These are phyloP conservation scores for Acrossocheilus fasciatus DNA, from an alignment of 2,797 vertebrate species.

Conservation along the genomic window DNA sequence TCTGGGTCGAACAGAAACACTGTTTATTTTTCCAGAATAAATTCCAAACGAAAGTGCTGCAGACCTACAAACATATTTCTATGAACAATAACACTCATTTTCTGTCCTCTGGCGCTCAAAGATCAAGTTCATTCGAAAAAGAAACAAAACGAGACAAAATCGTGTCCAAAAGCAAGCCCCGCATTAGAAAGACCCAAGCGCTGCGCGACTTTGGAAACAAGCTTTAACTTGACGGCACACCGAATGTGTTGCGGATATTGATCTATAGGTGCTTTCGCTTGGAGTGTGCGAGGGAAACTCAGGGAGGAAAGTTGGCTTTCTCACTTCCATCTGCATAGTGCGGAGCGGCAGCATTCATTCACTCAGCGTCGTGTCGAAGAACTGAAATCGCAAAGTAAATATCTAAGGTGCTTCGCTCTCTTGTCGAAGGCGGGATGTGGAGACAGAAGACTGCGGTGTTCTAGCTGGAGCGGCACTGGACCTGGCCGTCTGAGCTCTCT, in stretches of 20 bases:
- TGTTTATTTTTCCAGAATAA: constrained; percentile 27
- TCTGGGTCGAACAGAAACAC: constrained; percentile 48
- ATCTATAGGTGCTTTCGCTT: neutral
- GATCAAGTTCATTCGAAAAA: constrained; percentile 39
- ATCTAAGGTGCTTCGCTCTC: constrained; percentile 54
- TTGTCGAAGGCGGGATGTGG: constrained; percentile 19
- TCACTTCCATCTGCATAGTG: constrained; percentile 59
- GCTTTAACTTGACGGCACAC: constrained; percentile 68
- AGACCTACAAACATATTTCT: constrained; percentile 14
- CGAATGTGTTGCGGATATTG: neutral
- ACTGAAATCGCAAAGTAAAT: constrained; percentile 66
- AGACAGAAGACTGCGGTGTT: constrained; percentile 43
- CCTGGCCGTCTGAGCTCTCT: constrained; percentile 95
- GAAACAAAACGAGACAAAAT: constrained; percentile 36
- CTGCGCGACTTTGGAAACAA: constrained; percentile 50
- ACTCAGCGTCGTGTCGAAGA: constrained; percentile 68
- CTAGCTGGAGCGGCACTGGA: constrained; percentile 98
- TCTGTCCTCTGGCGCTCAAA: neutral
- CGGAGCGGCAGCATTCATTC: constrained; percentile 73
- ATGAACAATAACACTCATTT: neutral
- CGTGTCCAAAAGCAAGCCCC: constrained; percentile 2
- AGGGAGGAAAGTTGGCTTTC: neutral
- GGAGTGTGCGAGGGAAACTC: neutral
- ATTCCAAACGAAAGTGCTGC: constrained; percentile 40
- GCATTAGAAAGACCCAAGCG: constrained; percentile 56